phyloP scores from a whole-genome alignment of 1,140 invertebrate species.

The Arctopsyche grandis region DNA sequence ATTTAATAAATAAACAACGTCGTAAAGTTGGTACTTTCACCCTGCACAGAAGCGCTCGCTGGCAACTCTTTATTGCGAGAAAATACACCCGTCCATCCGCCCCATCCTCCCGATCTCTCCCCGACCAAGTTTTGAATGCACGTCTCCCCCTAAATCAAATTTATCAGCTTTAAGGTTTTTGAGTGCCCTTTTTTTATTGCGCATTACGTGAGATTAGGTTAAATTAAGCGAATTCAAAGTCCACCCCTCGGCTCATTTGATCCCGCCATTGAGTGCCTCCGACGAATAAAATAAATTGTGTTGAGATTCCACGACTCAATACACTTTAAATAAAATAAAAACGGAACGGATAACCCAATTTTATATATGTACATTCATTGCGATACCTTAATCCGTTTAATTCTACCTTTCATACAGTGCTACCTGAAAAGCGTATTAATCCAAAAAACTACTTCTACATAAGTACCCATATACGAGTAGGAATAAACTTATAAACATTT shows the following conservation, averaged over 20 bases:
- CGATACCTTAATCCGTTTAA: no score
- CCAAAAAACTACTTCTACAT: no score
- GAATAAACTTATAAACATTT: no score
- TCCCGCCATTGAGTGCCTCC: slow-evolving; percentile 21
- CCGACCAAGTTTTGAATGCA: slow-evolving; percentile 27
- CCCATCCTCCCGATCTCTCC: background rate
- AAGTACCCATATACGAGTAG: no score
- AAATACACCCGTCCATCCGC: background rate
- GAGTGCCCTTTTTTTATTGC: slow-evolving; percentile 42
- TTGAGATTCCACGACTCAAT: background rate
- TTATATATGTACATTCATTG: background rate
- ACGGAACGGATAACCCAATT: background rate
- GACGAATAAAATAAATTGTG: slow-evolving; percentile 28
- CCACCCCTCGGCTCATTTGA: slow-evolving; percentile 6
- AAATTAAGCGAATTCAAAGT: slow-evolving; percentile 43
- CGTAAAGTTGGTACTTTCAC: no score
- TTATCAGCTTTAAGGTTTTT: slow-evolving; percentile 39
- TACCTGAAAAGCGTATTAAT: no score
- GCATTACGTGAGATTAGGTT: slow-evolving; percentile 37
- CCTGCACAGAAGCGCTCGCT: no score
- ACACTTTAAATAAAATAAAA: background rate
- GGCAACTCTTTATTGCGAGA: background rate
- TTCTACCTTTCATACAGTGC: no score
- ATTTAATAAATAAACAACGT: no score
- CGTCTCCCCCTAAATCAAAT: slow-evolving; percentile 43